These are phyloP conservation scores for Scomberomorus guttatus DNA, from an alignment of 2,797 vertebrate genomes.

Conservation along the genomic window DNA sequence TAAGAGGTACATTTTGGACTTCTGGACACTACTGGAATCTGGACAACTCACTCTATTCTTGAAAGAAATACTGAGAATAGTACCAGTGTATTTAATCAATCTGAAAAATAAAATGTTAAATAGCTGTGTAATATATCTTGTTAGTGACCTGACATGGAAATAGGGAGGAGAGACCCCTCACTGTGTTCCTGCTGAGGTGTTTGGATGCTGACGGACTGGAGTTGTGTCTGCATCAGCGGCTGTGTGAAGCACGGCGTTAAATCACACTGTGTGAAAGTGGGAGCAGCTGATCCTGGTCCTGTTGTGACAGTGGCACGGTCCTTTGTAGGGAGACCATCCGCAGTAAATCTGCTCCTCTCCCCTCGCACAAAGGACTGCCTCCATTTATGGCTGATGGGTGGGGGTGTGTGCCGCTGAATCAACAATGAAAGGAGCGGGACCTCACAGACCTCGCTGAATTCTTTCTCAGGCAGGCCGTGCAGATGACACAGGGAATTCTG, in stretches of 20 bases:
- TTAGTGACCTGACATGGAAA: constrained; percentile 1
- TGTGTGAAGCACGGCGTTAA: constrained; percentile 70
- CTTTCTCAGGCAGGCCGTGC: constrained; percentile 74
- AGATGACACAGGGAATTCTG: constrained; percentile 75
- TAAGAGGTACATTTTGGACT: neutral
- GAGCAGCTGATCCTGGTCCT: constrained; percentile 78
- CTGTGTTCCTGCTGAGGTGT: constrained; percentile 2
- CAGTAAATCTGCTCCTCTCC: constrained; percentile 84
- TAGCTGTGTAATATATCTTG: neutral
- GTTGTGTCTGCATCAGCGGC: constrained; percentile 70
- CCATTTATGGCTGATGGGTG: constrained; percentile 78
- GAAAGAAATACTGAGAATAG: neutral
- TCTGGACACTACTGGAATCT: neutral
- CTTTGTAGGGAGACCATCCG: constrained; percentile 79
- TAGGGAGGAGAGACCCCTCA: neutral
- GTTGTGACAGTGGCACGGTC: constrained; percentile 79
- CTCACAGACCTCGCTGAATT: constrained; percentile 77
- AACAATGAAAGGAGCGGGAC: constrained; percentile 82
- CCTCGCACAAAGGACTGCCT: constrained; percentile 76
- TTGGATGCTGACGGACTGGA: constrained; percentile 36
- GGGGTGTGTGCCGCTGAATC: constrained; percentile 69
- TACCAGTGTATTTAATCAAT: neutral
- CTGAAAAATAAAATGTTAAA: neutral
- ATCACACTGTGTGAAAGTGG: constrained; percentile 70
- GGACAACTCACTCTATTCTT: neutral